phyloP scores from a whole-genome alignment of 2,797 vertebrate species.

The Fundulus diaphanus region DNA sequence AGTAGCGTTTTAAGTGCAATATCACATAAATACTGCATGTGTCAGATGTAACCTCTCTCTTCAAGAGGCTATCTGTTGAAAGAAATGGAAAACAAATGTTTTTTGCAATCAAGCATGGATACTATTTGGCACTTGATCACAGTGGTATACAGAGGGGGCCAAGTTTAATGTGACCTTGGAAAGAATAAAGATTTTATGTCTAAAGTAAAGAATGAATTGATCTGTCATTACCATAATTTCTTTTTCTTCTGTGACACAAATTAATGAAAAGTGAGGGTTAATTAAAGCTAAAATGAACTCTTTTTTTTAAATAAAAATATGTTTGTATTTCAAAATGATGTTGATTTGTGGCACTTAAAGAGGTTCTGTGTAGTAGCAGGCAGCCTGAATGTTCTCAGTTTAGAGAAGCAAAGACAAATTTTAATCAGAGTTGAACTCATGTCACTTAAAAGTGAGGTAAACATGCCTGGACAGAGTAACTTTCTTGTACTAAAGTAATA shows the following conservation, averaged over 20 bases:
- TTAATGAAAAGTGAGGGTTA: conserved; percentile 22
- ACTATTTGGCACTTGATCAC: conserved; percentile 38
- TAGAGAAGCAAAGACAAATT: not conserved
- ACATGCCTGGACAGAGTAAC: not conserved
- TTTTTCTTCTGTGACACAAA: conserved; percentile 31
- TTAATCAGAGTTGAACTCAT: not conserved
- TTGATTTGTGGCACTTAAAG: conserved; percentile 39
- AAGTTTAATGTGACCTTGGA: conserved; percentile 56
- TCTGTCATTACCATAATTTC: conserved; percentile 45
- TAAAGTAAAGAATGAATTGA: conserved; percentile 38
- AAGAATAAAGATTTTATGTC: conserved; percentile 50
- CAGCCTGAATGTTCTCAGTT: not conserved
- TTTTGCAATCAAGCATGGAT: conserved; percentile 51
- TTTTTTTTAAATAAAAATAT: conserved; percentile 27
- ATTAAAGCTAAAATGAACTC: conserved; percentile 24
- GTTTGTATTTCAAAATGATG: not conserved
- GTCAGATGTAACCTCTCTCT: conserved; percentile 28
- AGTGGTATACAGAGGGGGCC: conserved; percentile 42
- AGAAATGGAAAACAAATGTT: conserved; percentile 45
- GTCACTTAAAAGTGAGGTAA: not conserved
- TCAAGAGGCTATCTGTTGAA: conserved; percentile 33
- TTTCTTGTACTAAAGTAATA: not conserved
- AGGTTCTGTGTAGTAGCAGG: not conserved
- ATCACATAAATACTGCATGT: conserved; percentile 32
- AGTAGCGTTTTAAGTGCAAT: conserved; percentile 28